Base-by-base conservation (phyloP, 2,113 vertebrate genomes). In the Scortum barcoo region DNA sequence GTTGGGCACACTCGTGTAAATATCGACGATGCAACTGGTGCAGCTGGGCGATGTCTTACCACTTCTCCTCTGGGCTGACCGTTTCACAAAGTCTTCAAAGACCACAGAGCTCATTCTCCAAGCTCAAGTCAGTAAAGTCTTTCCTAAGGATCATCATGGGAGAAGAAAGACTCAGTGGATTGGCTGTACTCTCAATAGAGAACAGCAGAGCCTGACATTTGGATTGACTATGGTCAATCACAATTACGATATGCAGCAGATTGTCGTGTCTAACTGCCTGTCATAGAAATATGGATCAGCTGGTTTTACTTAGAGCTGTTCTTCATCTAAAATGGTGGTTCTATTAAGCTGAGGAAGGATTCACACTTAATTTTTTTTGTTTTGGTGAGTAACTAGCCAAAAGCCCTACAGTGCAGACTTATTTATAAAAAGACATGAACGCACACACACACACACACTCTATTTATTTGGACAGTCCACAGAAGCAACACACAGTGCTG, bases 261-360 rank as follows among this genome's bases (percentile, higher is more conserved):
- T n/a, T n/a, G n/a, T n/a, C n/a, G n/a, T n/a, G n/a, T n/a, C n/a
- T n/a, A n/a, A n/a, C n/a, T n/a, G n/a, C n/a, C 66, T 73, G 76
- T 81, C 60, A 69, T 53, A 46, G 1, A 57, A 24, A 46, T 70
- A 84, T 83, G 36, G 86, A 84, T 81, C 66, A 54, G 33, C 4
- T 69, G 6, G 7, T 46, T 72, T 78, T 66, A 16, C 36, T 30
- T 13, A 33, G 19, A 63, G 22, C 42, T 33, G 5, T 70, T 50
- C 22, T 62, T 82, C 65, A 48, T 30, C 48, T 57, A 0, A 26
- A 71, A 70, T 19, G 24, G 8, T 48, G 8, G 19, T 53, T 56
- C 16, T 20, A 10, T 46, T 19, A 20, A 42, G 24, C 54, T 51
- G 26, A 33, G 50, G 42, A 67, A 66, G 10, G 14, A 63, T 48